Base-by-base conservation (phyloP, 1,140 invertebrate species). In the Anthonomus grandis region DNA sequence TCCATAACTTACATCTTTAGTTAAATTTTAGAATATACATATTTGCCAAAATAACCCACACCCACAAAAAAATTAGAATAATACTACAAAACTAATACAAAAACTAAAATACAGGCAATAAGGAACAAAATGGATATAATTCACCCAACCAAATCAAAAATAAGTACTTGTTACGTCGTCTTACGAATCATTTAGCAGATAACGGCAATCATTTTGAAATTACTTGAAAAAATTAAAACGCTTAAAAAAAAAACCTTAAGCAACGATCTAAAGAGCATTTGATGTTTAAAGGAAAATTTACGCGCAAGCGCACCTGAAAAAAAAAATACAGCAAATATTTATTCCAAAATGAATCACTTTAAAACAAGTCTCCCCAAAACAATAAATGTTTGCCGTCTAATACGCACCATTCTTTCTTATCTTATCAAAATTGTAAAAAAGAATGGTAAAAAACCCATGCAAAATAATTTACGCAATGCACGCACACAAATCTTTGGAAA, bases 281-380 rank as follows among this genome's bases (percentile, higher is more conserved):
- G 46, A 48, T 24, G n/a, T 27, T 18, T 46, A 23, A 15, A 4
- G 18, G 19, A 22, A n/a, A n/a, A 19, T 22, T 19, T 54, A 44
- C 51, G 51, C 51, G 22, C 42, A 42, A 19, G 24, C 23, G 51
- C 51, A 39, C 51, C 38, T 54, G 38, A 45, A 52, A 50, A n/a
- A n/a, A n/a, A n/a, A 17, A 25, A 5, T 15, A 31, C 24, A 52
- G 37, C 49, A 42, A 52, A 52, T 4, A 52, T 41, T 12, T 13
- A 52, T 38, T n/a, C 9, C n/a, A n/a, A n/a, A n/a, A n/a, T n/a
- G n/a, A n/a, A n/a, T n/a, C n/a, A n/a, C n/a, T n/a, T n/a, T 38
- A 38, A 4, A 38, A 38, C 4, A 38, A n/a, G n/a, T n/a, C n/a
- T n/a, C 4, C 3, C 4, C 17, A 38, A 5, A 38, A 38, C 4